Conservation (phyloP, 1,140 invertebrate species). For the Helicoverpa zea region DNA sequence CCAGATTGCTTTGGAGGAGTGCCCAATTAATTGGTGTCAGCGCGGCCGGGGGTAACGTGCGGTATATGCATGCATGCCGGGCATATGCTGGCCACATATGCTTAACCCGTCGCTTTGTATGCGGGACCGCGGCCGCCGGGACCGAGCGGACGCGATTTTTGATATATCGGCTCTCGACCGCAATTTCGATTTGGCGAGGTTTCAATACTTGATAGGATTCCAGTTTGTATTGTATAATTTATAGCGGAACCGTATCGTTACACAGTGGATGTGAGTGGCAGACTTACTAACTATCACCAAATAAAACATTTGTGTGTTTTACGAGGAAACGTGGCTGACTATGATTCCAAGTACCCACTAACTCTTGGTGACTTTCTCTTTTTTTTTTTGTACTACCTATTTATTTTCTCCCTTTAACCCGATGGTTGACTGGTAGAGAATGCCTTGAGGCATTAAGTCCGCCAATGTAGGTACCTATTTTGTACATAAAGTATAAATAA, state of each 20-base stretch:
- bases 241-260: not conserved
- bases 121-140: constrained; percentile 1
- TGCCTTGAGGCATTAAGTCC: too few species aligned
- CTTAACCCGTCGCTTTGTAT: constrained; percentile 44
- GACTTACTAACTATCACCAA: too few species aligned
- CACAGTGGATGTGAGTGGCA: too few species aligned
- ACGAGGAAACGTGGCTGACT: too few species aligned
- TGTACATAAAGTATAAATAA: too few species aligned
- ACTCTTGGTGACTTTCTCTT: too few species aligned
- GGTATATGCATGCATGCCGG: not conserved
- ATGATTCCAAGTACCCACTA: too few species aligned
- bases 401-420: too few species aligned
- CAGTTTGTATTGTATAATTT: constrained; percentile 34
- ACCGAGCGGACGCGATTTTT: constrained; percentile 12
- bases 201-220: constrained; percentile 39
- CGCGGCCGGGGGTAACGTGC: not conserved
- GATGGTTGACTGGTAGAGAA: too few species aligned
- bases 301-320: too few species aligned
- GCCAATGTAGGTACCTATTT: too few species aligned
- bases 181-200: constrained; percentile 48
- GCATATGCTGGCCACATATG: constrained; percentile 25
- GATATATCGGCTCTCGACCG: constrained; percentile 40
- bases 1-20: constrained; percentile 34
- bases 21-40: constrained; percentile 45
- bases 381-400: too few species aligned